These are phyloP conservation scores for Leucoraja erinaceus DNA, from an alignment of 2,113 vertebrate species.

Conservation along the genomic window DNA sequence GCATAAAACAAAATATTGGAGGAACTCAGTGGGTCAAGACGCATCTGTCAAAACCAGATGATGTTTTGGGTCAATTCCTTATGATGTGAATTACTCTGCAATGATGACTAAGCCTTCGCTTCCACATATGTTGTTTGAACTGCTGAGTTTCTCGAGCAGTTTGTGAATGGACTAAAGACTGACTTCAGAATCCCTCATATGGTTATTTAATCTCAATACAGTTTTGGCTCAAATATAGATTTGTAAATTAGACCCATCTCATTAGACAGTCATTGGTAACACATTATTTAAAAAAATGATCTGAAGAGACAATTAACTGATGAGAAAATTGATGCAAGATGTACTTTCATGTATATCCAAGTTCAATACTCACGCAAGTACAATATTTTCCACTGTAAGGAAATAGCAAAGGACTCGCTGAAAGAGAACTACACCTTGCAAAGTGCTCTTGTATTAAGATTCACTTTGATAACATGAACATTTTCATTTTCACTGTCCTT, in stretches of 20 bases:
- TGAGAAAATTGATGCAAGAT: background rate
- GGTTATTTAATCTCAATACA: too few relatives aligned
- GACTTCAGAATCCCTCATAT: too few relatives aligned
- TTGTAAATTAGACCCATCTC: background rate
- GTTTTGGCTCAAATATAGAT: too few relatives aligned
- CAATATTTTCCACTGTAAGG: background rate
- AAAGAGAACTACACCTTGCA: background rate
- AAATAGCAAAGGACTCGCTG: background rate
- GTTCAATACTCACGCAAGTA: background rate
- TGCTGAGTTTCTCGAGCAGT: too few relatives aligned
- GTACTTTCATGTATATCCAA: background rate
- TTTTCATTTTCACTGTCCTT: background rate
- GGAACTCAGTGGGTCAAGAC: too few relatives aligned
- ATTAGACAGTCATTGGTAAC: background rate
- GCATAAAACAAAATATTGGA: too few relatives aligned
- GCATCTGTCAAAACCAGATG: too few relatives aligned
- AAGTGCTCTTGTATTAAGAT: background rate
- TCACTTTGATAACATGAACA: background rate
- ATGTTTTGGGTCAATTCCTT: too few relatives aligned
- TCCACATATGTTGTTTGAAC: too few relatives aligned
- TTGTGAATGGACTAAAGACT: too few relatives aligned
- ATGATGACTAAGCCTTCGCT: too few relatives aligned
- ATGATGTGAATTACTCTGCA: too few relatives aligned
- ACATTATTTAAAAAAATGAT: background rate
- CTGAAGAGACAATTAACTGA: background rate